Conservation (phyloP, 2,888 invertebrate genomes). For the Heliconius ismenius region DNA sequence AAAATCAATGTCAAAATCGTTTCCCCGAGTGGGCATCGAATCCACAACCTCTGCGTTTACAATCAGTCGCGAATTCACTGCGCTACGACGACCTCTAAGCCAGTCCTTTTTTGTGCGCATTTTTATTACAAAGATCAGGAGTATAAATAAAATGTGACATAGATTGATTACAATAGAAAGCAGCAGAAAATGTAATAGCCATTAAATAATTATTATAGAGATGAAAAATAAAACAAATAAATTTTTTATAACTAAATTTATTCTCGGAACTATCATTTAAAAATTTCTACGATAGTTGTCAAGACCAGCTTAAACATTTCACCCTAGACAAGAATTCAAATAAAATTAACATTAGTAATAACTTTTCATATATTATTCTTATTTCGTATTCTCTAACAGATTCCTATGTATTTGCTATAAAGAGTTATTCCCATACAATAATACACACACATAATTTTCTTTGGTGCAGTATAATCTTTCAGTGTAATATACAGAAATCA, state of each 20-base stretch:
- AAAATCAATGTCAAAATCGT: background rate
- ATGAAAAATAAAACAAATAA: constrained; percentile 36
- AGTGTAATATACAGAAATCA: background rate
- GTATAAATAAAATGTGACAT: background rate
- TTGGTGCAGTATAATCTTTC: background rate
- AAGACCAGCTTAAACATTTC: constrained; percentile 70
- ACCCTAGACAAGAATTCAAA: constrained; percentile 44
- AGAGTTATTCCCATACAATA: constrained; percentile 11
- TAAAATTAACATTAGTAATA: constrained; percentile 29
- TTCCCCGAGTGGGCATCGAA: background rate
- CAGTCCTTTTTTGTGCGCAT: background rate
- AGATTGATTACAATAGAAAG: too few species aligned
- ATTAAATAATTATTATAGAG: background rate
- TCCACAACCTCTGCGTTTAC: background rate
- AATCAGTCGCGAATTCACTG: background rate
- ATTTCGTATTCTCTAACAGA: background rate
- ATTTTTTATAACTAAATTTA: constrained; percentile 68
- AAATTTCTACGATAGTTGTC: constrained; percentile 61
- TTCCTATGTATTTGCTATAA: constrained; percentile 8
- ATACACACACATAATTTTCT: background rate
- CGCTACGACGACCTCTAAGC: background rate
- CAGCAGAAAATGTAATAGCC: too few species aligned
- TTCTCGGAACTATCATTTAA: constrained; percentile 70
- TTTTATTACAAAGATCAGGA: background rate
- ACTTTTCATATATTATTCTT: constrained; percentile 15